These are phyloP conservation scores for Cinara cedri DNA, from an alignment of 2,888 invertebrate genomes.

Conservation along the genomic window DNA sequence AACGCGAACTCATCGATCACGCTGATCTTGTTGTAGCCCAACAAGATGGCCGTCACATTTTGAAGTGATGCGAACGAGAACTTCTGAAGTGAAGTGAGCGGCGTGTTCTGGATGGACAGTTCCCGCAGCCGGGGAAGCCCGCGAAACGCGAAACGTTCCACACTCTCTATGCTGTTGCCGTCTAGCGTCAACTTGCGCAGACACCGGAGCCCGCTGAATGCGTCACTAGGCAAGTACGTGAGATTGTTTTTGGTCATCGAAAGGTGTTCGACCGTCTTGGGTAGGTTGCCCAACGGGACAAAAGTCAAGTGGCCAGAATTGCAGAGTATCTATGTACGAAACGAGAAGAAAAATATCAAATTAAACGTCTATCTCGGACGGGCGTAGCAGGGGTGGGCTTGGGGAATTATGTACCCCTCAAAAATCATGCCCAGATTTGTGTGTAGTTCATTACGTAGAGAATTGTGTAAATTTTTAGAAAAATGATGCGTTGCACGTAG, in stretches of 20 bases:
- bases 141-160: conserved; percentile 85
- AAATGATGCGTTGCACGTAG: too few relatives aligned
- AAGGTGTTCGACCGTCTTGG: conserved; percentile 80
- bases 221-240: conserved; percentile 79
- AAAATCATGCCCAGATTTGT: too few relatives aligned
- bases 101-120: conserved; percentile 85
- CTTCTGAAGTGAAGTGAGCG: conserved; percentile 78
- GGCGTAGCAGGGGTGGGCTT: too few relatives aligned
- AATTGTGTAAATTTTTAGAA: too few relatives aligned
- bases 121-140: conserved; percentile 79
- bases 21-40: conserved; percentile 74
- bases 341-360: conserved; percentile 7
- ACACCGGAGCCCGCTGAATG: conserved; percentile 80
- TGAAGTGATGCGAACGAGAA: conserved; percentile 85
- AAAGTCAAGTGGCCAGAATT: conserved; percentile 82
- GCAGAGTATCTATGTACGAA: conserved; percentile 77
- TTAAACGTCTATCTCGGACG: too few relatives aligned
- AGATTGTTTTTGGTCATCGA: conserved; percentile 86
- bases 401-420: too few relatives aligned
- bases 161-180: conserved; percentile 83
- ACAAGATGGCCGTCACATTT: conserved; percentile 75
- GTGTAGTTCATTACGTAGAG: too few relatives aligned
- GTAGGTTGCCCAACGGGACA: conserved; percentile 78
- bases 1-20: conserved; percentile 78
- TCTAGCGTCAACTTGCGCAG: conserved; percentile 83